Evolutionary conservation across 2,888 invertebrate genomes (phyloP).

Genomic region (Lasius platythorax): DNA sequence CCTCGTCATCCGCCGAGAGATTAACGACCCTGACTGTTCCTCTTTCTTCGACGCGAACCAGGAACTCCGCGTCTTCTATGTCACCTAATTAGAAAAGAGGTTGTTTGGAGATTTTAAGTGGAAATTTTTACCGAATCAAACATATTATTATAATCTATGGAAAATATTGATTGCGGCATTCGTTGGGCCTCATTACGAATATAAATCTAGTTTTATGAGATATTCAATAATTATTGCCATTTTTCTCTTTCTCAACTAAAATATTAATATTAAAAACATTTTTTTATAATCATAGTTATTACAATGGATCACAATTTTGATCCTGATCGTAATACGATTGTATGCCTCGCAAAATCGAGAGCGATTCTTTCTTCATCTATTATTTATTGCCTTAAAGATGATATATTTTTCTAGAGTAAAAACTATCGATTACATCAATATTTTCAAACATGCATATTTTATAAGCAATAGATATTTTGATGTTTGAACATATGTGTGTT

Average conservation of each 20-base stretch:
- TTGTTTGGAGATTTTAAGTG: not conserved
- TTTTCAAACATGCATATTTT: not conserved
- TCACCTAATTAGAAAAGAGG: constrained; percentile 36
- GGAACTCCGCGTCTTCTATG: constrained; percentile 69
- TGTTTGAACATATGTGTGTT: not conserved
- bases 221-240: not conserved
- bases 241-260: not conserved
- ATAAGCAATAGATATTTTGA: not conserved
- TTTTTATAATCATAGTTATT: not conserved
- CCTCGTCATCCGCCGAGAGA: constrained; percentile 76
- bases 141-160: not conserved
- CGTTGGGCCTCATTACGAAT: not conserved
- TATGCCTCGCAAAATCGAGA: not conserved
- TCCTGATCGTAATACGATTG: not conserved
- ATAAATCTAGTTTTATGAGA: not conserved
- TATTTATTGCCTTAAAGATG: not conserved
- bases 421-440: not conserved
- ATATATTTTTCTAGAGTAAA: not conserved
- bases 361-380: not conserved
- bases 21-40: constrained; percentile 78
- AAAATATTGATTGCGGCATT: not conserved
- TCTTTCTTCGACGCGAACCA: constrained; percentile 71
- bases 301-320: not conserved
- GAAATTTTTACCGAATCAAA: constrained; percentile 14
- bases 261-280: not conserved